Conservation (phyloP, 2,113 vertebrate genomes). For the Onychorhynchus coronatus region DNA sequence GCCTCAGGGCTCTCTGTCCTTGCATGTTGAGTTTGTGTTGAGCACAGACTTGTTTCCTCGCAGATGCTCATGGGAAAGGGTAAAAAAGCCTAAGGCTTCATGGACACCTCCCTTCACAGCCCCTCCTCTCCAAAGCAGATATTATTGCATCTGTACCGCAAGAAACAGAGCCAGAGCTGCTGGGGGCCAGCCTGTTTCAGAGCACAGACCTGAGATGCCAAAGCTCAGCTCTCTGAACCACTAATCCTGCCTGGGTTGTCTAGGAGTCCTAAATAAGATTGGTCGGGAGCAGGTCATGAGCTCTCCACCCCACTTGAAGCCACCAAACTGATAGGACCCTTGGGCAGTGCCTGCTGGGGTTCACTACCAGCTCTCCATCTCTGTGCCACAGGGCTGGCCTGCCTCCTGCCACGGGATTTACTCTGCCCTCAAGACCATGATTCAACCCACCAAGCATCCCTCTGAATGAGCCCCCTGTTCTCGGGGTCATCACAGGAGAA, state of each 20-base stretch:
- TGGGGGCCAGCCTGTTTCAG: background rate
- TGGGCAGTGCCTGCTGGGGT: background rate
- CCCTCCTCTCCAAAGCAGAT: background rate
- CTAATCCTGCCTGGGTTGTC: background rate
- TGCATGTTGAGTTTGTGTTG: background rate
- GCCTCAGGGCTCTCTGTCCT: conserved; percentile 9
- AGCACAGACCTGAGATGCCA: background rate
- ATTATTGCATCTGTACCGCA: background rate
- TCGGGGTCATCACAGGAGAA: background rate
- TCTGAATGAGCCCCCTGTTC: conserved; percentile 16
- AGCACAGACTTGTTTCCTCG: background rate
- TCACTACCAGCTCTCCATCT: background rate
- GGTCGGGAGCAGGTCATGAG: background rate
- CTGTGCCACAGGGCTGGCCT: background rate
- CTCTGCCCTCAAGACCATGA: background rate
- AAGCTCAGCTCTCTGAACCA: background rate
- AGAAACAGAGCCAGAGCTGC: background rate
- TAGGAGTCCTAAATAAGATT: background rate
- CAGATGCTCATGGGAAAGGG: background rate
- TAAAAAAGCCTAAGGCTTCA: background rate
- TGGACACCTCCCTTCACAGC: background rate
- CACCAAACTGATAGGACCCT: background rate
- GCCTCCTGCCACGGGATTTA: background rate
- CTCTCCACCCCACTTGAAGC: background rate
- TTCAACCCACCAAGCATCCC: background rate